Evolutionary conservation across 2,888 invertebrate species (phyloP), one percentile per base, ranked within the genome.

Genomic region (Tortricodes alternella): DNA sequence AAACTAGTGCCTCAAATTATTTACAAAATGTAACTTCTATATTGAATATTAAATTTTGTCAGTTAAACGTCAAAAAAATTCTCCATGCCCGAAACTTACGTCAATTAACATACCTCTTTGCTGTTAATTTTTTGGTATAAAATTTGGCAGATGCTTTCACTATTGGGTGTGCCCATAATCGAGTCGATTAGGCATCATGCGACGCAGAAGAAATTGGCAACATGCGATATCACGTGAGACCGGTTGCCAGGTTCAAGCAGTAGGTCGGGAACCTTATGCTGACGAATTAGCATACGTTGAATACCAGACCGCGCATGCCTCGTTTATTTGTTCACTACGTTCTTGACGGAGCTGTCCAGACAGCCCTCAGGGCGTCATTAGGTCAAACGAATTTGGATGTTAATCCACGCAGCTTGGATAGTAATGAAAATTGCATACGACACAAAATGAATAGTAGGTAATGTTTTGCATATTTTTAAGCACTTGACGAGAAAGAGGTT

Each of bases 191-290:
- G 62, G 61, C 57, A 63, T 70, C 79, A 78, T 73, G 76, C 76
- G 73, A 78, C 66, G 69, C 65, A 64, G 65, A 66, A 65, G 70
- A 64, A 60, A 67, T 63, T 56, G 59, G 58, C 48, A 58, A 66
- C 74, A 79, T 75, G 78, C 76, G 59, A 80, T 73, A 63, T 80
- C 68, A 81, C 83, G 78, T 83, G 83, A 59, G 53, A 65, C 56
- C 65, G 66, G 70, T 73, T 71, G 62, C 65, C 63, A 68, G 63
- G 70, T 63, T 67, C 70, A 68, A 57, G 66, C 65, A 67, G 64
- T 68, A 72, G 76, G 77, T 82, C 74, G 76, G 72, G 74, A 74
- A 77, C 76, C 74, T 73, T 72, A 73, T 56, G 46, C 34, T 21
- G 15, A 32, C 21, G n/a, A 16, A 49, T 55, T 48, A 48, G 24